Conservation (phyloP, 23 tunicate genomes). For the Halocynthia roretzi region DNA sequence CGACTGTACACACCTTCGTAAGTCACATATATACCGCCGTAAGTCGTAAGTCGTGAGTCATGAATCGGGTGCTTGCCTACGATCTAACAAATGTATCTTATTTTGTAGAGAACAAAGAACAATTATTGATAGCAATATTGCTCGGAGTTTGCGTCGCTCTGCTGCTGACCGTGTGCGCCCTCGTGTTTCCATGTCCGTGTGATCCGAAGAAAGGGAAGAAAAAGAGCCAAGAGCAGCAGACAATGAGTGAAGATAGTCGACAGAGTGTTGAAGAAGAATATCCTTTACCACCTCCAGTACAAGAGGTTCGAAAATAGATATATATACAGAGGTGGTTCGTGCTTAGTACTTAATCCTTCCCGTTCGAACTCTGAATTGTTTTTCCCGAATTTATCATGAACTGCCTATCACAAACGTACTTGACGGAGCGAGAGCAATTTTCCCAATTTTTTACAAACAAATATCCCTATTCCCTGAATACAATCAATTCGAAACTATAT, state of each 20-base stretch:
- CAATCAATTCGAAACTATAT: no score
- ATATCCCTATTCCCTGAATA: no score
- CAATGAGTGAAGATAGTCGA: conserved; percentile 8
- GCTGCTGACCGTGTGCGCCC: conserved; percentile 11
- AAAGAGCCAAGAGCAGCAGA: neutral
- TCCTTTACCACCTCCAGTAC: neutral
- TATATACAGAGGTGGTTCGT: neutral
- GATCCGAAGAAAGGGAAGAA: neutral
- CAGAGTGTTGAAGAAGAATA: conserved; percentile 8
- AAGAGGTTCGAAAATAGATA: conserved; percentile 6
- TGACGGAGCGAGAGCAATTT: no score
- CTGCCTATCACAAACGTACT: no score
- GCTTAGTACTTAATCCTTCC: neutral
- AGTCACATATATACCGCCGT: no score
- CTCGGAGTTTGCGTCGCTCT: conserved; percentile 14
- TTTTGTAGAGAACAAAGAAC: conserved; percentile 11
- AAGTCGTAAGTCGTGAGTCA: no score
- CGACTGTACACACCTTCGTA: no score
- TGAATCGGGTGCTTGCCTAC: no score
- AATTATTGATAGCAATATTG: conserved; percentile 8
- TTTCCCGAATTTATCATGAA: no score
- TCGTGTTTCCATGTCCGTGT: neutral
- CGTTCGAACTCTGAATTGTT: neutral
- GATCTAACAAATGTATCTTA: neutral
- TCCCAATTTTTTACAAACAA: no score